Percentiles rank a stretch among this genome's conserved stretches.
phyloP scores from a whole-genome alignment of 2,113 vertebrate species.

The Raphicerus campestris region DNA sequence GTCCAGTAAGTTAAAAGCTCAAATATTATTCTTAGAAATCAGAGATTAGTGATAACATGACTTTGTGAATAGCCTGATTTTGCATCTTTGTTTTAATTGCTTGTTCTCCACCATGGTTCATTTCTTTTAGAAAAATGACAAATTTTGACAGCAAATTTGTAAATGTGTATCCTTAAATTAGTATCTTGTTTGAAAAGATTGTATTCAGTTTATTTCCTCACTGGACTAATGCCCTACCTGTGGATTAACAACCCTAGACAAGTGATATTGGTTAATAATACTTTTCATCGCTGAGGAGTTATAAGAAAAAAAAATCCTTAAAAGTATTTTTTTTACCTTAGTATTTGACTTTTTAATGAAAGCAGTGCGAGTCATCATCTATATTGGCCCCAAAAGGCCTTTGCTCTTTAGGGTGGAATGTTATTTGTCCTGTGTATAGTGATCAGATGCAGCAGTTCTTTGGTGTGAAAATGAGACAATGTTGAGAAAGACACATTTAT shows the following conservation, averaged over 20 bases:
- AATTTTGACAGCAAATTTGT: neutral
- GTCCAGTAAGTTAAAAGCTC: neutral
- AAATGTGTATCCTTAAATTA: neutral
- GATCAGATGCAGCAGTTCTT: neutral
- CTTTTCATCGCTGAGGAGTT: neutral
- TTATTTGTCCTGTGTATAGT: neutral
- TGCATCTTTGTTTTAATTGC: neutral
- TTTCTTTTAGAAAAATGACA: neutral
- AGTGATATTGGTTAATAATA: neutral
- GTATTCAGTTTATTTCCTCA: neutral
- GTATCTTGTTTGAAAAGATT: neutral
- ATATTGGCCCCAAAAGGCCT: neutral
- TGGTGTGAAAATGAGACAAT: neutral
- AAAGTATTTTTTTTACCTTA: neutral
- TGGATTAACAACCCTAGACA: neutral
- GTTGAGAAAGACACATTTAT: conserved; percentile 15
- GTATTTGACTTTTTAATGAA: neutral
- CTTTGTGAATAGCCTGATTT: neutral
- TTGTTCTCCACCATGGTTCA: neutral
- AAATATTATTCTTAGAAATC: conserved; percentile 2
- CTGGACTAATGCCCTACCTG: neutral
- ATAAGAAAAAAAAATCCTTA: neutral
- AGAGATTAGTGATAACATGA: neutral
- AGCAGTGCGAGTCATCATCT: neutral
- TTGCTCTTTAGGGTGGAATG: neutral